Base-by-base conservation (phyloP, 2,888 invertebrate species). In the Pimpla rufipes region DNA sequence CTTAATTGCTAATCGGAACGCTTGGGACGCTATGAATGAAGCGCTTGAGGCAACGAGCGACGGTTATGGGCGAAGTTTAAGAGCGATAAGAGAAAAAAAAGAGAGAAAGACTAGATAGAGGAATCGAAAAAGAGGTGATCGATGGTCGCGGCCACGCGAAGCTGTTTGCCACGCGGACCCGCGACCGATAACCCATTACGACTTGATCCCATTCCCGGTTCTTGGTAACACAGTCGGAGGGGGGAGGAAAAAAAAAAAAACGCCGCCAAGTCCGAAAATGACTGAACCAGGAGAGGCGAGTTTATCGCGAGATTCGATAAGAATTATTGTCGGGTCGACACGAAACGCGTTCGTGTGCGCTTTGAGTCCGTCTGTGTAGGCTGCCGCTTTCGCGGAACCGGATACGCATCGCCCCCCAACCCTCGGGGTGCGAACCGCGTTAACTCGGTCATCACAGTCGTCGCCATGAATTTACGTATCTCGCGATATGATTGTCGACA, bases 271-370 rank as follows among this genome's bases (percentile, higher is more conserved):
- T 85, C 84, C 87, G 82, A 90, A 90, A 89, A 89, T 88, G 37
- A 89, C 86, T 89, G 88, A 91, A 89, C 89, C 85, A 84, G 68
- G 80, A 62, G 62, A 81, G 85, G 84, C 29, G 37, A 89, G 89
- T 90, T 91, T 91, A 91, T 91, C 91, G 86, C 85, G 77, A 47
- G 71, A 84, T 87, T 86, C 77, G 89, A 89, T 89, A 89, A 88
- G 83, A 62, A 37, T 8, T 59, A 80, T 71, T 71, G 70, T 66
- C 62, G 62, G 16, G 59, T 16, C 16, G 40, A 59, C n/a, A n/a
- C 50, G 35, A 52, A 55, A n/a, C n/a, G n/a, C n/a, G n/a, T 35
- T 10, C 18, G 13, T 40, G 8, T 40, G 50, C n/a, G n/a, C n/a
- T 66, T 40, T 45, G n/a, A 13, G 67, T 23, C 16, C 52, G 64